Evolutionary conservation across 1,140 invertebrate species (phyloP), one percentile per base, ranked within the genome.

Genomic region (Platyscapa corneri): DNA sequence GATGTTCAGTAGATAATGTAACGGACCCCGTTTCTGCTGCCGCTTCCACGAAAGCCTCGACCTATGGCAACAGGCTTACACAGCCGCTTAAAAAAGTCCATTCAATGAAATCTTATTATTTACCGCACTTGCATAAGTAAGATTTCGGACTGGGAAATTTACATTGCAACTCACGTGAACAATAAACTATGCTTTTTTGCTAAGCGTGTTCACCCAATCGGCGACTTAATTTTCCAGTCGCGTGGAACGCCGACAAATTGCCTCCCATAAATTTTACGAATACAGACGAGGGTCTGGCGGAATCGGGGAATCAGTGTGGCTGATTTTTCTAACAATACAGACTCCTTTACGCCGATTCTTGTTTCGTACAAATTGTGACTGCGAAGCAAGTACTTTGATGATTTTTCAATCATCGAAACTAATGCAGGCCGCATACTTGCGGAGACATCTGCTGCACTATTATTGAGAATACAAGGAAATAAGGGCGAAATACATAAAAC

Each of bases 31-130:
- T 18, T 16, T 72, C 56, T 49, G 16, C 30, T n/a, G 12, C 12
- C 7, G n/a, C n/a, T 3, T 64, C n/a, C 60, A n/a, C 27, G n/a
- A 2, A n/a, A 64, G n/a, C n/a, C n/a, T 3, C 27, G 27, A 64
- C n/a, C n/a, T 12, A n/a, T 27, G n/a, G 18, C 6, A n/a, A 20
- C 34, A 42, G 18, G 34, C 42, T 79, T 79, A n/a, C 30, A 60
- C 49, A 12, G 23, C 3, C 42, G 16, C 18, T 37, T 12, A 78
- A 53, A 49, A 53, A 49, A 6, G 27, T 20, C 23, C 30, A n/a
- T 67, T 8, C 78, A 81, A 81, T 81, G 46, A 81, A 18, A 81
- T 20, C 27, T 30, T 20, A 67, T 81, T 81, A 67, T 70, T 46
- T 27, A 18, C 0, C 20, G 27, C 27, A 53, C 12, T 10, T 18